Evolutionary conservation across 2,888 invertebrate species (phyloP).

Genomic region (Phengaris alcon): DNA sequence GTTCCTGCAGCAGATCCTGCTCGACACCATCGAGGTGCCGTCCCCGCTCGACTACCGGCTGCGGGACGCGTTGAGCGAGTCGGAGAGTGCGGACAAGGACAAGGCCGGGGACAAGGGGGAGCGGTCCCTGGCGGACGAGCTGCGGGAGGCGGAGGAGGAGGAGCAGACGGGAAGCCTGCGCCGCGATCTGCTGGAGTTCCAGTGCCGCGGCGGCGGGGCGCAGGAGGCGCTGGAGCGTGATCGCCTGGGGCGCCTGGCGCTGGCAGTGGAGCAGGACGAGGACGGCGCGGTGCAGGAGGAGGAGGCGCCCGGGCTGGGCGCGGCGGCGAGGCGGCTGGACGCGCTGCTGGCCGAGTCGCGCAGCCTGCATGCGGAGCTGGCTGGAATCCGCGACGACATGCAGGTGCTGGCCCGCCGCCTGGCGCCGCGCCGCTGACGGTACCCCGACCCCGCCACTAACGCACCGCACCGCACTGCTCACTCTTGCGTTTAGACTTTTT

Average conservation of each 20-base stretch:
- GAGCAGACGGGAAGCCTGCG: conserved; percentile 48
- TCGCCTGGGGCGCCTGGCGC: conserved; percentile 63
- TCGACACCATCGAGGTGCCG: conserved; percentile 33
- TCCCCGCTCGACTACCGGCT: neutral
- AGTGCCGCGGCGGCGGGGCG: conserved; percentile 49
- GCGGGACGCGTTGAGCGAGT: neutral
- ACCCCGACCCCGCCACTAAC: conserved; percentile 47
- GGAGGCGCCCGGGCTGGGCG: conserved; percentile 52
- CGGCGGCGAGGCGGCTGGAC: conserved; percentile 65
- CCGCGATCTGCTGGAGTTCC: conserved; percentile 51
- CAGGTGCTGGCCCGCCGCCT: conserved; percentile 76
- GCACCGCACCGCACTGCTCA: conserved; percentile 30
- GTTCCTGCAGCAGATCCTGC: conserved; percentile 64
- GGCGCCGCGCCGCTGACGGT: conserved; percentile 66
- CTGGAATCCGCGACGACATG: conserved; percentile 72
- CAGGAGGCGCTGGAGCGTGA: conserved; percentile 64
- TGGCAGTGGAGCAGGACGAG: conserved; percentile 70
- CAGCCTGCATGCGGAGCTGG: conserved; percentile 68
- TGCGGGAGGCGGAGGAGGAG: conserved; percentile 65
- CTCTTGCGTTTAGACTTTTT: neutral
- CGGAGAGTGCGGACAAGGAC: conserved; percentile 32
- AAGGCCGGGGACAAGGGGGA: conserved; percentile 41
- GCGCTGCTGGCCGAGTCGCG: conserved; percentile 69
- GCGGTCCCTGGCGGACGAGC: conserved; percentile 65
- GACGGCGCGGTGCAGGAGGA: conserved; percentile 58